phyloP scores from a whole-genome alignment of 2,797 vertebrate genomes.

The Oreochromis grahami region DNA sequence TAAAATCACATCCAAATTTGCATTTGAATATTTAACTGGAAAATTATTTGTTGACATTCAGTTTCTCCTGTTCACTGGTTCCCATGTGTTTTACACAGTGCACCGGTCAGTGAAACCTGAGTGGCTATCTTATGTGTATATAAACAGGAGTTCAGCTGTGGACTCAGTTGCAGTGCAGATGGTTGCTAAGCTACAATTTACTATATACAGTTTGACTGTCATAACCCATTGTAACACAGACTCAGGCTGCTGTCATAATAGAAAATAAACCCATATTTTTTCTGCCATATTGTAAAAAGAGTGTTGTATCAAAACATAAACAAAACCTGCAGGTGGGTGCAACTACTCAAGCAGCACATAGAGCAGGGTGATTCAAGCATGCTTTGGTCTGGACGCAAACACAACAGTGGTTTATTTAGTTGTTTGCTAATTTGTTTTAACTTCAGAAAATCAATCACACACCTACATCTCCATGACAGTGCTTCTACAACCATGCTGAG shows the following conservation, averaged over 20 bases:
- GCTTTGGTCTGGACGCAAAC: background rate
- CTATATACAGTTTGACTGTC: background rate
- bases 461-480: background rate
- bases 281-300: conserved; percentile 4
- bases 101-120: background rate
- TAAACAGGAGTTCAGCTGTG: background rate
- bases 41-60: background rate
- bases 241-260: conserved; percentile 1
- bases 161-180: background rate
- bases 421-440: background rate
- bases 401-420: background rate
- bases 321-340: background rate
- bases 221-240: conserved; percentile 2
- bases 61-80: background rate
- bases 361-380: background rate
- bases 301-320: background rate
- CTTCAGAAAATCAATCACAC: background rate
- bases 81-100: background rate
- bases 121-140: background rate
- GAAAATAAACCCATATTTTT: conserved; percentile 9
- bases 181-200: conserved; percentile 12
- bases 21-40: too few species aligned
- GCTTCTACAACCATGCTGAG: background rate
- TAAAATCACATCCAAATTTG: too few species aligned
- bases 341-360: background rate